A percentile compares a stretch with the other conserved stretches of the same genome.
Conservation (phyloP, 1,140 invertebrate species). For the Lepidurus apus region DNA sequence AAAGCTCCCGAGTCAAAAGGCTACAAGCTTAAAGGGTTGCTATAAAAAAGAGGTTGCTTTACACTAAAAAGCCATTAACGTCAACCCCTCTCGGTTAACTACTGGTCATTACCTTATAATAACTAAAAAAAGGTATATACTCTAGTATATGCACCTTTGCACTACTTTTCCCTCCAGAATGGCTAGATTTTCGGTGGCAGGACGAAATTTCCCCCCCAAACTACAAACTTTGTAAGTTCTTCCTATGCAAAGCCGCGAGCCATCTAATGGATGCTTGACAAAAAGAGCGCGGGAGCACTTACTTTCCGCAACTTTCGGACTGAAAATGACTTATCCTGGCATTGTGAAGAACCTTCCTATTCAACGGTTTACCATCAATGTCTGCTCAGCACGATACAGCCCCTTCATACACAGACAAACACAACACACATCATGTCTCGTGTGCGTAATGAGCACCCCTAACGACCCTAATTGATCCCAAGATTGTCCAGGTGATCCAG, state of each 20-base stretch:
- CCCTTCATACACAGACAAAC: too few relatives aligned
- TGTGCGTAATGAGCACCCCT: background rate
- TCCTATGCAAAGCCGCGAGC: background rate
- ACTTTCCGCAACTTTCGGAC: background rate
- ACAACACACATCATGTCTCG: background rate
- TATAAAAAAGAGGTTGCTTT: constrained; percentile 3
- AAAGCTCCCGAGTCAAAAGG: background rate
- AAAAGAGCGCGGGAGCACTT: background rate
- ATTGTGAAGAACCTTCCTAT: too few relatives aligned
- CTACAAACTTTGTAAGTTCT: background rate
- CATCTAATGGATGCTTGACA: background rate
- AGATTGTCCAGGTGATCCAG: background rate
- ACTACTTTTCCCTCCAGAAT: background rate
- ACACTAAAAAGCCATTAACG: background rate
- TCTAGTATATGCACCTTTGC: background rate
- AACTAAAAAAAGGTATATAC: background rate
- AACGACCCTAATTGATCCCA: background rate
- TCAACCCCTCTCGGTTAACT: background rate
- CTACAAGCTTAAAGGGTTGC: background rate
- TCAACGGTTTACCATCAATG: too few relatives aligned
- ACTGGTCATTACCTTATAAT: constrained; percentile 11
- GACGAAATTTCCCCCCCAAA: background rate
- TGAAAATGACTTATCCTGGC: background rate
- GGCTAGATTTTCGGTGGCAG: background rate
- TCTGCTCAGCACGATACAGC: too few relatives aligned